A percentile compares a stretch with the other conserved stretches of the same genome.
Conservation (phyloP, 1,140 invertebrate species). For the Euwallacea fornicatus region DNA sequence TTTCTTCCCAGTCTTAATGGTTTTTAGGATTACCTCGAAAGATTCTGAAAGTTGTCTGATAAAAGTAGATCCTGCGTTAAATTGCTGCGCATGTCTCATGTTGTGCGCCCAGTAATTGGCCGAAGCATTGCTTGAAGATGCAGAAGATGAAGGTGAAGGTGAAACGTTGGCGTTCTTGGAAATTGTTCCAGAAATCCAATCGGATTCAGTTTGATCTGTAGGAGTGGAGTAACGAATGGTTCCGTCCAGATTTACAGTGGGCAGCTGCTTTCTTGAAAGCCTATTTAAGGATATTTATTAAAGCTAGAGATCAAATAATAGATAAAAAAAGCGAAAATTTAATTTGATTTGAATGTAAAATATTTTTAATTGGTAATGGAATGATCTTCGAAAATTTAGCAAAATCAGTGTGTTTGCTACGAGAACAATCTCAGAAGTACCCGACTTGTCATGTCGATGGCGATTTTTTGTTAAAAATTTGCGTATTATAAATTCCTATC, state of each 20-base stretch:
- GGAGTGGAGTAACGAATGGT: conserved; percentile 49
- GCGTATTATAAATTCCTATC: too few relatives aligned
- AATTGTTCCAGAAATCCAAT: conserved; percentile 42
- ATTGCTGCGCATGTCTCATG: conserved; percentile 37
- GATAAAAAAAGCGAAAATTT: too few relatives aligned
- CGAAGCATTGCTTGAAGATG: conserved; percentile 37
- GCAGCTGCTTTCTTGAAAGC: conserved; percentile 50
- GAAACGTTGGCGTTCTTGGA: conserved; percentile 15
- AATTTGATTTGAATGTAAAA: too few relatives aligned
- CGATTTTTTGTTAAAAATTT: too few relatives aligned
- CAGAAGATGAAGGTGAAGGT: conserved; percentile 39
- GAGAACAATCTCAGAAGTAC: too few relatives aligned
- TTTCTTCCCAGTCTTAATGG: too few relatives aligned
- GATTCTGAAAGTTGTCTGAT: conserved; percentile 23
- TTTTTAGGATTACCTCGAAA: conserved; percentile 9
- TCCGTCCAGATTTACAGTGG: conserved; percentile 48
- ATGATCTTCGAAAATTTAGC: too few relatives aligned
- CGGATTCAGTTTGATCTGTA: conserved; percentile 46
- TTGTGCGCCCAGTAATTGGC: conserved; percentile 49
- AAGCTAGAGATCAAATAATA: too few relatives aligned
- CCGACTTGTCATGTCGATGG: too few relatives aligned
- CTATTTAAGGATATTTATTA: conserved; percentile 20
- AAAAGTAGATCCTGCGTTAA: conserved; percentile 20
- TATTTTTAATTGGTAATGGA: too few relatives aligned
- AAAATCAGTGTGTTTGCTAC: too few relatives aligned